These are phyloP conservation scores for Polypterus bichir DNA, from an alignment of 2,113 vertebrate species.

Conservation along the genomic window DNA sequence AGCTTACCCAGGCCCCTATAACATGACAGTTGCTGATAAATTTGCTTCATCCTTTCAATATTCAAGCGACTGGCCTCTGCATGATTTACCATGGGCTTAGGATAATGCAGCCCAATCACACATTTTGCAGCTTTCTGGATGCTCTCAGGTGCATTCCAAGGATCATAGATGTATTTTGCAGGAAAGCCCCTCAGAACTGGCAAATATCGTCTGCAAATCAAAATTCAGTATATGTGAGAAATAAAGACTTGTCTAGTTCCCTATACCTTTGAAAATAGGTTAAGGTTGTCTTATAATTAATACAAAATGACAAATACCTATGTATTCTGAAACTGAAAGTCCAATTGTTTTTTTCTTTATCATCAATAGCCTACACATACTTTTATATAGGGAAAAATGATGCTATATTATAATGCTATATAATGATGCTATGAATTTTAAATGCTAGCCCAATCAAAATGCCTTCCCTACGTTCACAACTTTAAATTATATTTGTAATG, in stretches of 20 bases:
- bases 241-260: not conserved
- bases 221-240: slow-evolving; percentile 18
- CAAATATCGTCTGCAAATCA: slow-evolving; percentile 64
- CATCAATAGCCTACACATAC: too few species aligned
- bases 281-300: too few species aligned
- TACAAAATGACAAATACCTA: too few species aligned
- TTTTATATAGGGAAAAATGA: too few species aligned
- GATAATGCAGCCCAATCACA: slow-evolving; percentile 80
- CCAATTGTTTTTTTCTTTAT: too few species aligned
- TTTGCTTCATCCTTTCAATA: slow-evolving; percentile 91
- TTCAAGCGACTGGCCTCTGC: slow-evolving; percentile 82
- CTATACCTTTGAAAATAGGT: not conserved
- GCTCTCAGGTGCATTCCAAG: slow-evolving; percentile 85
- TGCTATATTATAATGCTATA: too few species aligned
- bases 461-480: too few species aligned
- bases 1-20: slow-evolving; percentile 77
- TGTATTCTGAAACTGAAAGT: too few species aligned
- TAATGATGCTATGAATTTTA: too few species aligned
- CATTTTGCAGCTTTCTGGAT: slow-evolving; percentile 85
- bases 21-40: slow-evolving; percentile 87
- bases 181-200: slow-evolving; percentile 79
- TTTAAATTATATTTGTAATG: too few species aligned
- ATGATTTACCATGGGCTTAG: slow-evolving; percentile 89
- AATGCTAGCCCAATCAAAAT: too few species aligned
- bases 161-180: slow-evolving; percentile 89